Base-by-base conservation (phyloP, 2,113 vertebrate genomes). In the Periophthalmodon schlosseri region DNA sequence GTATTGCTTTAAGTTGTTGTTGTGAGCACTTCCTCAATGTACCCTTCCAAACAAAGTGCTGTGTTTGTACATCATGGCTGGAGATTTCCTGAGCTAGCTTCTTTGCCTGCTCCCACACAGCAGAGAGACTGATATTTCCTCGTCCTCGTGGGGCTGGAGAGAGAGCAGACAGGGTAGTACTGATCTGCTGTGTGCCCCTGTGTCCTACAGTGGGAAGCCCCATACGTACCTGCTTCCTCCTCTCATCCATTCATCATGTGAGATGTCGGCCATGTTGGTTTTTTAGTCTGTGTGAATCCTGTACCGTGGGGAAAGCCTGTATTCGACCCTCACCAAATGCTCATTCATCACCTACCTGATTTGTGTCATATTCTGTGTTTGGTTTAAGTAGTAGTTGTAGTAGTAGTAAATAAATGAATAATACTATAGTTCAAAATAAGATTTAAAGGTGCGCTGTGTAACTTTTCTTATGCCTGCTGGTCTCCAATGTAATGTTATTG, bases 221-320 rank as follows among this genome's bases (percentile, higher is more conserved):
- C 71, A 47, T 47, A 60, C 20, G 0, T 10, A 57, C 69, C 39
- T 68, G 74, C 79, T 83, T 72, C 52, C 68, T 73, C 68, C 78
- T 21, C 39, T 36, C 64, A 71, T 81, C 71, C 87, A 92, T 90
- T 74, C 76, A 89, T 93, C 88, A 89, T 63, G 66, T 46, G 57
- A 63, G 54, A 4, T 34, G 70, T 84, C 81, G 87, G 79, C 89
- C 76, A 56, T 78, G 79, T 88, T 89, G 88, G 69, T 88, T 89
- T 84, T 79, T 80, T 73, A 76, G 72, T 50, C 68, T 81, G 68
- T 80, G 44, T 72, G 57, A 75, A 75, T 84, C 68, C 84, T 78
- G 63, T 28, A 73, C 54, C 28, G 12, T 65, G 63, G 70, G 73
- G 69, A 73, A 46, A 56, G 72, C 54, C 46, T 33, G 68, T 60